phyloP scores from a whole-genome alignment of 2,888 invertebrate species.

The Schizotus pectinicornis region DNA sequence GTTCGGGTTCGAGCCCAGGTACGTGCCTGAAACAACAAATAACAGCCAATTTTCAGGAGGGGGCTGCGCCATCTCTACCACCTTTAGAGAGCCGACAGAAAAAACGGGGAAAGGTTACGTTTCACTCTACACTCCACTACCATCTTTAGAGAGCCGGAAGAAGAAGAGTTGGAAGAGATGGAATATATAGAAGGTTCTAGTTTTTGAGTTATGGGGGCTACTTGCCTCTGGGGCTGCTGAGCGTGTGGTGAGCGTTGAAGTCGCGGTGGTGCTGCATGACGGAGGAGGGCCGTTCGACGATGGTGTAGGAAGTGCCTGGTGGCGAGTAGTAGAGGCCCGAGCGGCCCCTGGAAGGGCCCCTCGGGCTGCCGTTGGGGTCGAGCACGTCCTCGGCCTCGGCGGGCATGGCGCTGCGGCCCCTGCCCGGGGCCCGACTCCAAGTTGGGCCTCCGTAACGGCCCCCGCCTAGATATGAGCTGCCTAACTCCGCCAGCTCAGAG shows the following conservation, averaged over 20 bases:
- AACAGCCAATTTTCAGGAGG: not conserved
- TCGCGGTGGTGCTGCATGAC: conserved; percentile 65
- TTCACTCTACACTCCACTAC: too few species aligned
- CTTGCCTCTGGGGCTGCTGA: conserved; percentile 53
- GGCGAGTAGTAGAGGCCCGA: conserved; percentile 84
- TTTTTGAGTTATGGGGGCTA: too few species aligned
- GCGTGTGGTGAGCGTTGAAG: conserved; percentile 47
- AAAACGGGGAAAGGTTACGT: too few species aligned
- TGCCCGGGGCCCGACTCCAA: conserved; percentile 58
- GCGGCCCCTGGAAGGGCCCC: conserved; percentile 62
- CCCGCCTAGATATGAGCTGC: conserved; percentile 52
- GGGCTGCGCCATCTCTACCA: too few species aligned
- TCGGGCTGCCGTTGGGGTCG: conserved; percentile 60
- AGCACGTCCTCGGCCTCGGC: conserved; percentile 66
- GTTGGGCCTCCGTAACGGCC: conserved; percentile 51
- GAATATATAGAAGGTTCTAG: too few species aligned
- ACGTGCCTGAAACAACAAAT: conserved; percentile 62
- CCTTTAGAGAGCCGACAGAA: too few species aligned
- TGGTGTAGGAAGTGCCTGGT: conserved; percentile 87
- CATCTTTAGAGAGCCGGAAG: too few species aligned
- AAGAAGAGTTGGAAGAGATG: too few species aligned
- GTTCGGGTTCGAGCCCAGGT: conserved; percentile 71
- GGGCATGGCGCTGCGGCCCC: conserved; percentile 63
- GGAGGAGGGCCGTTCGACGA: conserved; percentile 80
- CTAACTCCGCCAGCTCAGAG: conserved; percentile 59